Conservation (phyloP, 2,888 invertebrate genomes). For the Orchestes rusci region DNA sequence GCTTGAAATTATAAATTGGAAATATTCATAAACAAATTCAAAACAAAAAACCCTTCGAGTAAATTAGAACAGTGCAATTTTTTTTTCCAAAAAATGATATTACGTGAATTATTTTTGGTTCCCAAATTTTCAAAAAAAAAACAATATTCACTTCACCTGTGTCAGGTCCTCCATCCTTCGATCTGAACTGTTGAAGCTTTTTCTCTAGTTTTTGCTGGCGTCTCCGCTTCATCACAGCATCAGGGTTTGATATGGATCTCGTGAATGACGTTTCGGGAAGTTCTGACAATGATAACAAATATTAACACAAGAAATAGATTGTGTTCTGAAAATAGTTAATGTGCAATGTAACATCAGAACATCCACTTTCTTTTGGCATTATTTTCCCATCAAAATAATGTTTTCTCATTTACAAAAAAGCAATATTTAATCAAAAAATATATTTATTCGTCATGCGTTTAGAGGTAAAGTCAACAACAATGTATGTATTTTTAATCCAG, state of each 20-base stretch:
- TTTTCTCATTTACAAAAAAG: too few relatives aligned
- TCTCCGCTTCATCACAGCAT: conserved; percentile 96
- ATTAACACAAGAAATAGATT: conserved; percentile 1
- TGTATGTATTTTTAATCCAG: too few relatives aligned
- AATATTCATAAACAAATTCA: too few relatives aligned
- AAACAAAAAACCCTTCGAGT: too few relatives aligned
- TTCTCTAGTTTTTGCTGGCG: conserved; percentile 91
- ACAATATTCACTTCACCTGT: conserved; percentile 53
- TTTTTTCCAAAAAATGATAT: too few relatives aligned
- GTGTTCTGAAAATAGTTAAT: neutral
- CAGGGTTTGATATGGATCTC: conserved; percentile 97
- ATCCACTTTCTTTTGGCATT: neutral
- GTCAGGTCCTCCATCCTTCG: conserved; percentile 91
- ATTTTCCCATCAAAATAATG: too few relatives aligned
- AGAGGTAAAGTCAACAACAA: too few relatives aligned
- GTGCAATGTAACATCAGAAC: neutral
- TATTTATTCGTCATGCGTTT: too few relatives aligned
- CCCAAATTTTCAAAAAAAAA: neutral
- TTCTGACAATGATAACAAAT: conserved; percentile 52
- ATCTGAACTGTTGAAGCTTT: conserved; percentile 87
- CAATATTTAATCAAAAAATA: too few relatives aligned
- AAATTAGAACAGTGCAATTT: too few relatives aligned
- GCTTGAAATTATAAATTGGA: too few relatives aligned
- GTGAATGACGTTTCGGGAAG: conserved; percentile 98
- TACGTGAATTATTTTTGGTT: neutral